These are phyloP conservation scores for Cryptomyrus ogoouensis DNA, from an alignment of 2,113 vertebrate species.

Conservation along the genomic window DNA sequence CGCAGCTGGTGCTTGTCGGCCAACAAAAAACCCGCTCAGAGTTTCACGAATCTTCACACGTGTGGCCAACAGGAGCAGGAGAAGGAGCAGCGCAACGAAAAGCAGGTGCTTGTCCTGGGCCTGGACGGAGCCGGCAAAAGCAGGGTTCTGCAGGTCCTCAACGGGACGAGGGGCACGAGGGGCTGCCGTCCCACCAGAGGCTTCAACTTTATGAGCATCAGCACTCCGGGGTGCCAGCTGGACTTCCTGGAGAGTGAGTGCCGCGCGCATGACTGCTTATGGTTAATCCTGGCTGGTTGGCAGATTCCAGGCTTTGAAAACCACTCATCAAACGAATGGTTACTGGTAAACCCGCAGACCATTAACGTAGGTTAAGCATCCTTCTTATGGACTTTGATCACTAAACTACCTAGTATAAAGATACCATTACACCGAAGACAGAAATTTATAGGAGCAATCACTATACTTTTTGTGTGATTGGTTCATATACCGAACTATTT, in stretches of 20 bases:
- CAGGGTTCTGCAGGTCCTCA: conserved; percentile 75
- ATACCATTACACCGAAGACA: background rate
- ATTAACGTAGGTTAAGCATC: background rate
- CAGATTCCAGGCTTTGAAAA: background rate
- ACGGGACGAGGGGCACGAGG: conserved; percentile 47
- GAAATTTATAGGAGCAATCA: background rate
- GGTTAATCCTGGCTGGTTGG: background rate
- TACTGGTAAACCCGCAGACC: background rate
- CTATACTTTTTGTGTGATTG: background rate
- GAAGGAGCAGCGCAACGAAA: conserved; percentile 59
- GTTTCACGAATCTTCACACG: background rate
- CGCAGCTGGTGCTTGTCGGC: background rate
- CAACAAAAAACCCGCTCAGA: background rate
- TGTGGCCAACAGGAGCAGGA: conserved; percentile 45
- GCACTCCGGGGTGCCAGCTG: conserved; percentile 62
- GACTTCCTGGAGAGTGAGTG: conserved; percentile 83
- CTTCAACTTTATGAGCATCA: conserved; percentile 79
- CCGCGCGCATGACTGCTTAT: background rate
- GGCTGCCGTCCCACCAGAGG: conserved; percentile 70
- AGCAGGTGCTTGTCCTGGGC: conserved; percentile 82
- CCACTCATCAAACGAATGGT: background rate
- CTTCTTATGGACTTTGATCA: background rate
- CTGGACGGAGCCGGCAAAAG: conserved; percentile 85
- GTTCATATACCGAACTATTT: background rate
- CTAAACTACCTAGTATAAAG: background rate